A percentile compares a stretch with the other conserved stretches of the same genome.
These are phyloP conservation scores for Nomada fabriciana DNA, from an alignment of 2,888 invertebrate species.

Conservation along the genomic window DNA sequence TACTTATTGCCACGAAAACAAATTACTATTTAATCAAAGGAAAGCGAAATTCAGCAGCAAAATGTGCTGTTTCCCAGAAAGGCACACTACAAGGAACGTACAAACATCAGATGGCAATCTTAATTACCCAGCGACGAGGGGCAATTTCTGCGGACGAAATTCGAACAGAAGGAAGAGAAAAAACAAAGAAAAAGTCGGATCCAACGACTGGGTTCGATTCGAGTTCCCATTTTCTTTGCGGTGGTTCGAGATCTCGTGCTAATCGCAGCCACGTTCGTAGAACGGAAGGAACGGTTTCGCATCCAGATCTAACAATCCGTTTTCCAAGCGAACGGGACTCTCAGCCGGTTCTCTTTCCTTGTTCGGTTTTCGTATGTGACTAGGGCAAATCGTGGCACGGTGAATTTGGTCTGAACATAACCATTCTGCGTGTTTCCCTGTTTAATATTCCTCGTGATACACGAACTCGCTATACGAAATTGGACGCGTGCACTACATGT, in stretches of 20 bases:
- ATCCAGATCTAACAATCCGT: constrained; percentile 19
- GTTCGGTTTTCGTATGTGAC: constrained; percentile 20
- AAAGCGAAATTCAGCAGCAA: too few species aligned
- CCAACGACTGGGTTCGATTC: constrained; percentile 5
- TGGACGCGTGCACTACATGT: constrained; percentile 24
- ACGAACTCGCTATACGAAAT: constrained; percentile 22
- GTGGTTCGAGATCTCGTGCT: constrained; percentile 25
- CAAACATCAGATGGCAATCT: constrained; percentile 3
- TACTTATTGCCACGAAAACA: too few species aligned
- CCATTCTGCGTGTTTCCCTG: constrained; percentile 4
- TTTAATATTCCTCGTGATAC: constrained; percentile 39
- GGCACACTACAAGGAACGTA: not conserved
- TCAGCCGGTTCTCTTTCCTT: not conserved
- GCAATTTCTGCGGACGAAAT: constrained; percentile 7
- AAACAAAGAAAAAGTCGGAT: not conserved
- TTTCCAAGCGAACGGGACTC: constrained; percentile 14
- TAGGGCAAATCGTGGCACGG: constrained; percentile 13
- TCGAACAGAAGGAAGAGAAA: not conserved
- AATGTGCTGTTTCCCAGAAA: not conserved
- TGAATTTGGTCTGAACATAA: constrained; percentile 22
- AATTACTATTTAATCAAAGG: too few species aligned
- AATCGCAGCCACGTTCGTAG: constrained; percentile 19
- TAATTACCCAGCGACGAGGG: not conserved
- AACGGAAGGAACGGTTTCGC: constrained; percentile 5
- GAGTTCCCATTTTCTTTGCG: constrained; percentile 18